A percentile compares a stretch with the other conserved stretches of the same genome.
phyloP scores from a whole-genome alignment of 2,888 invertebrate species.

The Dinocampus coccinellae region DNA sequence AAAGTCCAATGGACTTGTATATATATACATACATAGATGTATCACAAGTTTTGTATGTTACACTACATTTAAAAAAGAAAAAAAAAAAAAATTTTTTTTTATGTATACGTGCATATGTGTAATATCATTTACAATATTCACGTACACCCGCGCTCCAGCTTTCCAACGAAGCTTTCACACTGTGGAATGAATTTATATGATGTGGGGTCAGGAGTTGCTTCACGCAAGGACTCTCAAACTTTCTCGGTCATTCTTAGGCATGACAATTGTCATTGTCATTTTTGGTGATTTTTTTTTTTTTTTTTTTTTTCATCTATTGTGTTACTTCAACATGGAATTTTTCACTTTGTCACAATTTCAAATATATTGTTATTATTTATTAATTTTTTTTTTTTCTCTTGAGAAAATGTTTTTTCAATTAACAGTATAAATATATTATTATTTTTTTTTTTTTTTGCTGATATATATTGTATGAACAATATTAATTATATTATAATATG shows the following conservation, averaged over 20 bases:
- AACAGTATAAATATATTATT: too few relatives aligned
- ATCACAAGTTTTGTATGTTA: neutral
- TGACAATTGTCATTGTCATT: constrained; percentile 23
- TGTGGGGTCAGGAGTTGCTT: constrained; percentile 38
- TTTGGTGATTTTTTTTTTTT: neutral
- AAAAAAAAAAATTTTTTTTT: too few relatives aligned
- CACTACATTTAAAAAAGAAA: neutral
- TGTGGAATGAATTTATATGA: neutral
- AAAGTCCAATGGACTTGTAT: constrained; percentile 31
- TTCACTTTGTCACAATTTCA: neutral
- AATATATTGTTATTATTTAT: too few relatives aligned
- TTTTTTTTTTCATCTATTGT: neutral
- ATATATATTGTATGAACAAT: too few relatives aligned
- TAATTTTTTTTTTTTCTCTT: too few relatives aligned
- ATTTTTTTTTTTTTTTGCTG: too few relatives aligned
- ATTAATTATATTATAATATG: too few relatives aligned
- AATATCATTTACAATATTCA: neutral
- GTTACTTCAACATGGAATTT: neutral
- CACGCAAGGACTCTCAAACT: constrained; percentile 27
- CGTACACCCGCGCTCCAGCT: constrained; percentile 4
- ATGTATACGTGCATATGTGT: neutral
- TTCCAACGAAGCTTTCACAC: constrained; percentile 16
- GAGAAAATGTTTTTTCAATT: too few relatives aligned
- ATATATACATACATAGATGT: neutral
- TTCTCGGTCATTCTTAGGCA: constrained; percentile 18